These are phyloP conservation scores for Centropus unirufus DNA, from an alignment of 2,113 vertebrate species.

Conservation along the genomic window DNA sequence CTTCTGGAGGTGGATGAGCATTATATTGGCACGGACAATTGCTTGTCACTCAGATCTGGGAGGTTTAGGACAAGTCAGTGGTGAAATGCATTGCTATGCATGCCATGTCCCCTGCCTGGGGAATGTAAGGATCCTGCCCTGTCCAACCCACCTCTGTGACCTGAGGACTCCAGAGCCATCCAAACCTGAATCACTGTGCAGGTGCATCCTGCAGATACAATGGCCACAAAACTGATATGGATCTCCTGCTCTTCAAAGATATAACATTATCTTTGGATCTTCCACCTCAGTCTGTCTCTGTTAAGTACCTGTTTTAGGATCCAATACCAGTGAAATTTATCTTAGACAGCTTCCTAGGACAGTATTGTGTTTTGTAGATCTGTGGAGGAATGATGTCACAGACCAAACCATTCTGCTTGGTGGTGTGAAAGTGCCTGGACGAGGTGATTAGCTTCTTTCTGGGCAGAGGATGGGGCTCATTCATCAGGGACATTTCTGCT, in stretches of 20 bases:
- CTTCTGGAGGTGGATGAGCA: neutral
- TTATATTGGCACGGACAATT: neutral
- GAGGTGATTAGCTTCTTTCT: neutral
- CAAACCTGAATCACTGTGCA: neutral
- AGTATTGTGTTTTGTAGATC: neutral
- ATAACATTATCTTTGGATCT: neutral
- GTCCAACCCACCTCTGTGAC: neutral
- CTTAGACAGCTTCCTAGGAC: neutral
- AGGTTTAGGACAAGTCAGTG: neutral
- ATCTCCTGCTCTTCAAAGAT: neutral
- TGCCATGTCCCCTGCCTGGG: neutral
- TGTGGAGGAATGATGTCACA: neutral
- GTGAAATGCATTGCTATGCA: neutral
- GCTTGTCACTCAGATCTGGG: neutral
- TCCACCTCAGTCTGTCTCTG: neutral
- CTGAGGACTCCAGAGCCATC: neutral
- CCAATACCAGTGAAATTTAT: neutral
- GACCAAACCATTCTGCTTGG: accelerated
- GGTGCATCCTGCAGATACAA: neutral
- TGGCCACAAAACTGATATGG: neutral
- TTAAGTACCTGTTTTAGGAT: neutral
- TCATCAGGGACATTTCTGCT: neutral
- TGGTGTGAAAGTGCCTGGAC: neutral
- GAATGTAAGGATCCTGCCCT: neutral
- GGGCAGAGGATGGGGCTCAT: neutral